Evolutionary conservation across 2,797 vertebrate species (phyloP).

Genomic region (Pseudocheirus occidentalis): DNA sequence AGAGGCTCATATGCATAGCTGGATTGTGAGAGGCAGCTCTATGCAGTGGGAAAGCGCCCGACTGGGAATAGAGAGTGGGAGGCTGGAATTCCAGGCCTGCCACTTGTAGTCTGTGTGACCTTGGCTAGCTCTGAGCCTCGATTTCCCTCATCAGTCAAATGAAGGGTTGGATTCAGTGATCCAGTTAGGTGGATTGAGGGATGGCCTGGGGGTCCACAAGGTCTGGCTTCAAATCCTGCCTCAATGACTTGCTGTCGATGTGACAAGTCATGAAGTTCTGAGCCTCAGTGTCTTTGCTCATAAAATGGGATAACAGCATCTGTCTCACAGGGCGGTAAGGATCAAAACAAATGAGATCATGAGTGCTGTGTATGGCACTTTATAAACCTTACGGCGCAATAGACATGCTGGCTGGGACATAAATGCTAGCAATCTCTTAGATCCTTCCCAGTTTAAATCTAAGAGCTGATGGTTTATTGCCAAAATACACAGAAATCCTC

Average conservation of each 20-base stretch:
- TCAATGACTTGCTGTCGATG: neutral
- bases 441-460: neutral
- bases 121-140: neutral
- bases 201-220: neutral
- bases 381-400: neutral
- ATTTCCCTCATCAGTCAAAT: neutral
- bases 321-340: neutral
- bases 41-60: neutral
- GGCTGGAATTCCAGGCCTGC: neutral
- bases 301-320: neutral
- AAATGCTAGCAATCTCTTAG: neutral
- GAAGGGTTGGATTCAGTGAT: neutral
- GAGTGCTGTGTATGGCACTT: neutral
- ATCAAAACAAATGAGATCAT: neutral
- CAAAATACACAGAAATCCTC: neutral
- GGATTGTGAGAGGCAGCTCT: conserved; percentile 12
- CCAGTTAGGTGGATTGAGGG: neutral
- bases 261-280: neutral
- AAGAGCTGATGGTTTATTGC: neutral
- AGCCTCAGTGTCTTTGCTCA: neutral
- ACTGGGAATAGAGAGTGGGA: neutral
- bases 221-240: neutral
- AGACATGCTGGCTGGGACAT: neutral
- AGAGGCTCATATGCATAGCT: conserved; percentile 11
- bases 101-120: neutral